Evolutionary conservation across 2,797 vertebrate genomes (phyloP).

Genomic region (Odontamblyopus rebecca): DNA sequence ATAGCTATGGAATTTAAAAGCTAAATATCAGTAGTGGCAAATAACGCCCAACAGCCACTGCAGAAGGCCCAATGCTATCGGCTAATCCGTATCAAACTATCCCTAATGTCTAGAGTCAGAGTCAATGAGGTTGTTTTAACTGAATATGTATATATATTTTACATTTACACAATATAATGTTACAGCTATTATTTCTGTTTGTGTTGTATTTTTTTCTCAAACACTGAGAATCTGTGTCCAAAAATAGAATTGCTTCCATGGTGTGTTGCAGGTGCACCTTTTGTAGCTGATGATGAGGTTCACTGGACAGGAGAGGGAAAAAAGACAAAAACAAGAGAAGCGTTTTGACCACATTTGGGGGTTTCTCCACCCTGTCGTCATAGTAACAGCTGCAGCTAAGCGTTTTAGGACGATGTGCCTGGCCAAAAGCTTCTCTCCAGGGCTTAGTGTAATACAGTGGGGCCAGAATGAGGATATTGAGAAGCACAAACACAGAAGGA

Average conservation of each 20-base stretch:
- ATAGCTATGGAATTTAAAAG: too few species aligned
- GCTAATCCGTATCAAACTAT: too few species aligned
- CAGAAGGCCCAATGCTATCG: too few species aligned
- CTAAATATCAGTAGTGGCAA: too few species aligned
- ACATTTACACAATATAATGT: background rate
- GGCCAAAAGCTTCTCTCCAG: slow-evolving; percentile 55
- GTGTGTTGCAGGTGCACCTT: slow-evolving; percentile 53
- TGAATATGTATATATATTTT: background rate
- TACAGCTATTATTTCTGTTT: background rate
- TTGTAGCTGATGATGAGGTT: slow-evolving; percentile 56
- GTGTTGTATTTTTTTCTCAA: slow-evolving; percentile 14
- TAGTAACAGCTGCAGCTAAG: slow-evolving; percentile 68
- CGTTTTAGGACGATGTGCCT: slow-evolving; percentile 60
- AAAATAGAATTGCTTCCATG: slow-evolving; percentile 21
- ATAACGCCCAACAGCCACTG: too few species aligned
- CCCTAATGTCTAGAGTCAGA: too few species aligned
- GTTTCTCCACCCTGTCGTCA: slow-evolving; percentile 59
- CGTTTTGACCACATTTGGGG: slow-evolving; percentile 40
- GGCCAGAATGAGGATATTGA: slow-evolving; percentile 47
- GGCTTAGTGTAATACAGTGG: slow-evolving; percentile 38
- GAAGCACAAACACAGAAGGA: slow-evolving; percentile 39
- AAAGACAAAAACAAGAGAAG: slow-evolving; percentile 26
- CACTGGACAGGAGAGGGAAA: slow-evolving; percentile 36
- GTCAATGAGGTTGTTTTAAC: too few species aligned
- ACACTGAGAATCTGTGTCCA: background rate